Base-by-base conservation (phyloP, 2,888 invertebrate genomes). In the Campopleginae sp. region DNA sequence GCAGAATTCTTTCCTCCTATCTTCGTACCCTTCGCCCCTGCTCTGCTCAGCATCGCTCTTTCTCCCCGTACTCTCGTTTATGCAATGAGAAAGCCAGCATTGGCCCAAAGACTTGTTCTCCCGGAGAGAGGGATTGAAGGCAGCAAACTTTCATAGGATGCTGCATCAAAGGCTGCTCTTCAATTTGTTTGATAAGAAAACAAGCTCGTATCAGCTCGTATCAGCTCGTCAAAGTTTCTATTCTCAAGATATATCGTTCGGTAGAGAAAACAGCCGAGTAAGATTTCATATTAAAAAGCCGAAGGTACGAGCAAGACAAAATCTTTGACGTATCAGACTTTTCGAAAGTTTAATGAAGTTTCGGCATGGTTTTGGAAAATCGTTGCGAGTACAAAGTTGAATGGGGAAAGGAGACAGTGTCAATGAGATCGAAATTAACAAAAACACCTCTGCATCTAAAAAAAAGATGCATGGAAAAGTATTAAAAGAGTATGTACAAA, bases 1-100 rank as follows among this genome's bases (percentile, higher is more conserved):
- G 84, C 65, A 75, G 70, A 71, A 82, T 80, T 82, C 85, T 85
- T 85, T 85, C 79, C 48, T 68, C 70, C 74, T 38, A 46, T 31
- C 46, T 71, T 70, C 2, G 63, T 14, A 27, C 33, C 44, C 51
- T 58, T 42, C 27, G 23, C 27, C 27, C 27, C 38, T 38, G 12
- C 19, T 33, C 42, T 38, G 5, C 54, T 46, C 58, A 58, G 6
- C 23, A 8, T 5, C 1, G 7, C 38, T 38, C 38, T 38, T 10
- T 38, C 38, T 38, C 38, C 7, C 38, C 38, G 1, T 0, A 46
- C 63, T 58, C 48, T 63, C 17, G 31, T 54, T 54, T 19, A 44
- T 33, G 54, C 68, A 70, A 70, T 44, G 72, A 81, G 74, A 80
- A 80, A 48, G 12, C 61, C 48, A 70, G 72, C 27, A 31, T 61